Conservation (phyloP, 37 sponge, comb jelly and placozoan genomes). For the Haliclona indistincta region DNA sequence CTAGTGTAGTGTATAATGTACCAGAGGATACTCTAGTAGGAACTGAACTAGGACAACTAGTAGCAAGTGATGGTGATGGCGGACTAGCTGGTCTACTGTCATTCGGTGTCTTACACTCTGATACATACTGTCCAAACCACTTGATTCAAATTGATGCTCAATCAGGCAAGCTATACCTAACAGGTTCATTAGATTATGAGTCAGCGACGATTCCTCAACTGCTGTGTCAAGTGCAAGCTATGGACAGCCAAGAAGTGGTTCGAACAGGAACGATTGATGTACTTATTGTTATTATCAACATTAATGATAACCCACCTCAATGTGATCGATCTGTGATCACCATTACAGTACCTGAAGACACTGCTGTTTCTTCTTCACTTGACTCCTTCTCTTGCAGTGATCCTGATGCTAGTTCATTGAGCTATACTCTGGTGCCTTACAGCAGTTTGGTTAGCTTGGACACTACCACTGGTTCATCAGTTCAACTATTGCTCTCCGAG, state of each 20-base stretch:
- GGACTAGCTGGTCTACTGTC: neutral
- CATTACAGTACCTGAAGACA: conserved; percentile 1
- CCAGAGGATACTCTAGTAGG: neutral
- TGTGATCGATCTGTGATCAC: neutral
- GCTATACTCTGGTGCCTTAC: neutral
- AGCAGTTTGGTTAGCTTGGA: neutral
- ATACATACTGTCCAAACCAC: too few species aligned
- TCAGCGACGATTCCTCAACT: neutral
- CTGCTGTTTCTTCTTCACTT: neutral
- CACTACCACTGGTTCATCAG: neutral
- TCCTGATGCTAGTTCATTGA: neutral
- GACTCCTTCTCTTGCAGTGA: neutral
- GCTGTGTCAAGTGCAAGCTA: neutral
- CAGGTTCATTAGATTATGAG: neutral
- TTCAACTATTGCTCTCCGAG: neutral
- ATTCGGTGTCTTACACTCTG: too few species aligned
- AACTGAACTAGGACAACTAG: neutral
- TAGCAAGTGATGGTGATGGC: neutral
- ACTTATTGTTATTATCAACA: neutral
- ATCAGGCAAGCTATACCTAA: too few species aligned
- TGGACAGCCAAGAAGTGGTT: neutral
- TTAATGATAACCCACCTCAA: conserved; percentile 11
- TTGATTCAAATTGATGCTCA: too few species aligned
- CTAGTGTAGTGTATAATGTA: neutral
- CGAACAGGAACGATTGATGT: neutral